A percentile compares a stretch with the other conserved stretches of the same genome.
Conservation (phyloP, 2,113 vertebrate species). For the Mormyrus lacerda region DNA sequence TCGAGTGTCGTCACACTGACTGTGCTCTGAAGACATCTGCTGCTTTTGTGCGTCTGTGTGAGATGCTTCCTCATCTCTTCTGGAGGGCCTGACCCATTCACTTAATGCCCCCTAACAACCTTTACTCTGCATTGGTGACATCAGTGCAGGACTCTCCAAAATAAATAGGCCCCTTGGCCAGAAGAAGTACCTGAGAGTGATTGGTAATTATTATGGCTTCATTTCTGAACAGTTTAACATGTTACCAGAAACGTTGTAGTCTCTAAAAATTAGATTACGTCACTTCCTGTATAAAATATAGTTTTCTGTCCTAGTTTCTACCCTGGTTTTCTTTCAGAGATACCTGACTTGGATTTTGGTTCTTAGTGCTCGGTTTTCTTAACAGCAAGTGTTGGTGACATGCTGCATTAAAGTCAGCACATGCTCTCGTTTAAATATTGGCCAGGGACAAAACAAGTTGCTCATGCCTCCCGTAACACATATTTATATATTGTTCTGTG, state of each 20-base stretch:
- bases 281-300: not conserved
- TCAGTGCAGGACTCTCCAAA: not conserved
- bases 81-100: not conserved
- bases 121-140: not conserved
- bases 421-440: not conserved
- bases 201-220: not conserved
- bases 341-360: not conserved
- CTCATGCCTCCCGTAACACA: not conserved
- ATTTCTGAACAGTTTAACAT: not conserved
- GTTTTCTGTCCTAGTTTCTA: not conserved
- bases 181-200: not conserved
- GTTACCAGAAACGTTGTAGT: not conserved
- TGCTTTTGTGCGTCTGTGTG: not conserved
- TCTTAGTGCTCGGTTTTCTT: not conserved
- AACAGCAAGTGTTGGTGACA: not conserved
- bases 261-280: not conserved
- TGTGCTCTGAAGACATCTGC: constrained; percentile 10
- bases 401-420: not conserved
- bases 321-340: not conserved
- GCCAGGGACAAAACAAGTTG: not conserved
- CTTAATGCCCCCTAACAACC: not conserved
- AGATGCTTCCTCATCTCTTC: not conserved
- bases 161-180: not conserved
- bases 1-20: not conserved
- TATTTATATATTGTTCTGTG: not conserved